Evolutionary conservation across 2,113 vertebrate species (phyloP).

Genomic region (Spea multiplicata): DNA sequence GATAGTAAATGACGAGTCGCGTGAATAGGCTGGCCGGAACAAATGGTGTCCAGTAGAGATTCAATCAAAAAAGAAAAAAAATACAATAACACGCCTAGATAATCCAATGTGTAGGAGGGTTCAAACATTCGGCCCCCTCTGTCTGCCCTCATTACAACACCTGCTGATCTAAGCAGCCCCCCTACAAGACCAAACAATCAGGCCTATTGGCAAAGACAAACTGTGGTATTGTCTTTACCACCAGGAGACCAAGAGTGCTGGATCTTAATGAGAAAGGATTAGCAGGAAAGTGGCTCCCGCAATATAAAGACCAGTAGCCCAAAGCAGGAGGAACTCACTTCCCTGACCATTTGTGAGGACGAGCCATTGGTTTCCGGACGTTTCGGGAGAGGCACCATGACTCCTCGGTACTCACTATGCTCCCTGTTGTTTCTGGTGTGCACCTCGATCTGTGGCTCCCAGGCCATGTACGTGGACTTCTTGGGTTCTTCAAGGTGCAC

Average conservation of each 20-base stretch:
- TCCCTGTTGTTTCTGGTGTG: slow-evolving; percentile 40
- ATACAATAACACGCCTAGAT: slow-evolving; percentile 57
- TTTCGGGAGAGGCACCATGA: neutral
- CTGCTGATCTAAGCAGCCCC: slow-evolving; percentile 64
- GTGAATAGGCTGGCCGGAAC: slow-evolving; percentile 50
- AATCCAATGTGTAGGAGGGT: slow-evolving; percentile 48
- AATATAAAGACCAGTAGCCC: slow-evolving; percentile 57
- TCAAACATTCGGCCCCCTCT: slow-evolving; percentile 60
- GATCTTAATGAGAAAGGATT: slow-evolving; percentile 63
- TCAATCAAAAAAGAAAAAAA: slow-evolving; percentile 47
- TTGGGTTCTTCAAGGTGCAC: slow-evolving; percentile 67
- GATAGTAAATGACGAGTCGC: slow-evolving; percentile 62
- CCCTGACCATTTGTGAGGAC: neutral
- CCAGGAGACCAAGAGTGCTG: slow-evolving; percentile 56
- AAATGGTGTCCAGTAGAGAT: slow-evolving; percentile 58
- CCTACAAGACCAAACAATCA: slow-evolving; percentile 60
- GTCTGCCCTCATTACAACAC: slow-evolving; percentile 64
- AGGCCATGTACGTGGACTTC: slow-evolving; percentile 50
- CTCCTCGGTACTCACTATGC: slow-evolving; percentile 27
- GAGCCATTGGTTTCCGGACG: neutral
- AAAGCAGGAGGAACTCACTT: slow-evolving; percentile 48
- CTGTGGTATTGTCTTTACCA: slow-evolving; percentile 60
- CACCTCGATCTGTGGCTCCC: slow-evolving; percentile 45
- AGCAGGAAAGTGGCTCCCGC: slow-evolving; percentile 52
- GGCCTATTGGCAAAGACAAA: slow-evolving; percentile 60